A percentile compares a stretch with the other conserved stretches of the same genome.
phyloP scores from a whole-genome alignment of 2,888 invertebrate species.

The Nephrotoma appendiculata region DNA sequence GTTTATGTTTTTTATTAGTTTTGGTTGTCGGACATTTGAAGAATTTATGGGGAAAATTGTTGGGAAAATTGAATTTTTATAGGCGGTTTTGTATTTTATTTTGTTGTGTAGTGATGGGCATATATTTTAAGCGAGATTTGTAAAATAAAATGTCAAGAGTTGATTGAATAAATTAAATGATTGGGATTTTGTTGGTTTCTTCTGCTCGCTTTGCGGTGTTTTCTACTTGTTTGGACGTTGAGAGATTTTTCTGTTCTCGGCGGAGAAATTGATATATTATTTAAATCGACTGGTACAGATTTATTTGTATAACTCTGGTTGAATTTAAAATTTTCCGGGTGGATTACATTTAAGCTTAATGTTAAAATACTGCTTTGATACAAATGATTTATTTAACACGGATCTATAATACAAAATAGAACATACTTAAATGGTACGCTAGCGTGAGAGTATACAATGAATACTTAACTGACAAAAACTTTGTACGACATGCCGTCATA shows the following conservation, averaged over 20 bases:
- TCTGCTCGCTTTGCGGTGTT: not conserved
- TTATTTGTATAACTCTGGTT: not conserved
- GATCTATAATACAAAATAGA: too few species aligned
- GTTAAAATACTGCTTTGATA: not conserved
- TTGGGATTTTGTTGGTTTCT: not conserved
- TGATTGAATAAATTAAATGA: not conserved
- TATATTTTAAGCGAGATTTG: not conserved
- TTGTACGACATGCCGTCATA: too few species aligned
- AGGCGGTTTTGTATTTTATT: not conserved
- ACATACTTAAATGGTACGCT: too few species aligned
- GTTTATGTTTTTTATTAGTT: not conserved
- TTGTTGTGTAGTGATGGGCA: not conserved
- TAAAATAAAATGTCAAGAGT: not conserved
- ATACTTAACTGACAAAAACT: too few species aligned
- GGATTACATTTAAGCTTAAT: not conserved
- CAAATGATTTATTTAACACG: too few species aligned
- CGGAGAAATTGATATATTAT: not conserved
- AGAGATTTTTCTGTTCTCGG: not conserved
- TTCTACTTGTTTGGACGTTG: not conserved
- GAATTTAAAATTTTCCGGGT: not conserved
- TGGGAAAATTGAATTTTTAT: not conserved
- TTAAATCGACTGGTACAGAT: not conserved
- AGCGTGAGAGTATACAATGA: too few species aligned
- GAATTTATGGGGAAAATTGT: not conserved
- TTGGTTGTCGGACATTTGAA: not conserved